These are phyloP conservation scores for Sphaeramia orbicularis DNA, from an alignment of 2,797 vertebrate genomes.

Conservation along the genomic window DNA sequence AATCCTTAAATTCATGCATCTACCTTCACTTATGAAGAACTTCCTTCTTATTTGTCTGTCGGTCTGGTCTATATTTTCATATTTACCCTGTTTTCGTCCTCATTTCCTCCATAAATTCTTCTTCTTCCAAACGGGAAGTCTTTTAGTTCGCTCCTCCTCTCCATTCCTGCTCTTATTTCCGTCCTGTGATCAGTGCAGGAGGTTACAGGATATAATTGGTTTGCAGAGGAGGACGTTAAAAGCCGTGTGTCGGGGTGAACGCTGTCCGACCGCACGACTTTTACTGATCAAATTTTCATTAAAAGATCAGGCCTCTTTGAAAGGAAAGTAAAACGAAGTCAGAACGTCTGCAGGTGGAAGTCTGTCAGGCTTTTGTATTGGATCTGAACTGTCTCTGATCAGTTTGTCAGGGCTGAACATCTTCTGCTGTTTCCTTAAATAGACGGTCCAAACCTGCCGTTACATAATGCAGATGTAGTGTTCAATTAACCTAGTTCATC, in stretches of 20 bases:
- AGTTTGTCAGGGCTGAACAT: constrained; percentile 23
- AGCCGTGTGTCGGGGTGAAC: constrained; percentile 52
- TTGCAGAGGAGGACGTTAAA: constrained; percentile 51
- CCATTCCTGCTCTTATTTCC: constrained; percentile 1
- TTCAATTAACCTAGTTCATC: constrained; percentile 28
- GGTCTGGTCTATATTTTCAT: background rate
- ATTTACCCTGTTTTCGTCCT: too few relatives aligned
- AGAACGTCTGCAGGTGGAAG: too few relatives aligned
- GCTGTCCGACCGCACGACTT: constrained; percentile 53
- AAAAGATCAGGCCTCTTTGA: constrained; percentile 45
- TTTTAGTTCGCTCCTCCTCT: constrained; percentile 23
- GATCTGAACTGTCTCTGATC: too few relatives aligned
- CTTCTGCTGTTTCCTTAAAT: constrained; percentile 25
- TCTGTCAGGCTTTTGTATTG: too few relatives aligned
- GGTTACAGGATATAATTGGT: constrained; percentile 41
- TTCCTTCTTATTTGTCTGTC: constrained; percentile 9
- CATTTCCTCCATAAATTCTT: too few relatives aligned
- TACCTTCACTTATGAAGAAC: constrained; percentile 20
- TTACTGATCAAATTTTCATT: constrained; percentile 71
- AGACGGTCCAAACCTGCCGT: constrained; percentile 4
- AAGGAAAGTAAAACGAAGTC: background rate
- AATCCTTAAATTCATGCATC: too few relatives aligned
- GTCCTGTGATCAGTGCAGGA: constrained; percentile 18
- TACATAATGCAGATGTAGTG: constrained; percentile 22
- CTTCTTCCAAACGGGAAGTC: constrained; percentile 19